Evolutionary conservation across 2,797 vertebrate species (phyloP), one percentile per base, ranked within the genome.

Genomic region (Cercopithecus petaurista): DNA sequence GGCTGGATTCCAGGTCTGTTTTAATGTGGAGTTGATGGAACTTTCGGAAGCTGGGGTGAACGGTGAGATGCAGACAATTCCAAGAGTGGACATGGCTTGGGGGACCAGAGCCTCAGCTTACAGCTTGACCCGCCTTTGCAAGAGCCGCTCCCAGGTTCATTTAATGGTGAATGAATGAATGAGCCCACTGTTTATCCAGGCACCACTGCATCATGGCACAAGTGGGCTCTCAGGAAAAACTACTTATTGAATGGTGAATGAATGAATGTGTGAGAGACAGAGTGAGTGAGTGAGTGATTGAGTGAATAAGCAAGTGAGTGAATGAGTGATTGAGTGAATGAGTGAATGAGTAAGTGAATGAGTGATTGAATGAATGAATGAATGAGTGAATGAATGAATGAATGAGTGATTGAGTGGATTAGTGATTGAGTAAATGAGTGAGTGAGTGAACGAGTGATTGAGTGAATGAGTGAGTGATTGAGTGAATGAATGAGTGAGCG

Each of bases 391-490:
- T 36, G 36, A 36, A 36, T 67, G 55, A 57, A 4, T 0, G 26
- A 59, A 10, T 57, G 4, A 26, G 0, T 57, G 1, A 57, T n/a
- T n/a, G n/a, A n/a, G n/a, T n/a, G n/a, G n/a, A n/a, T n/a, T 36
- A n/a, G n/a, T n/a, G n/a, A n/a, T n/a, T n/a, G n/a, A n/a, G n/a
- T n/a, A n/a, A n/a, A 0, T 11, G 24, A 11, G 0, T 26, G 24
- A 26, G 0, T 11, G 10, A 59, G 0, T 2, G 24, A 59, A 1
- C 4, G 19, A 39, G 0, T 22, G 39, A 39, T 4, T 39, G 39
- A 39, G 39, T 39, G 39, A 39, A 39, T 5, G 24, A 59, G 0
- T 57, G 24, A 26, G 0, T 57, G 55, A 57, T 0, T 26, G 9
- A 57, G 0, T 57, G 9, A 26, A 0, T 57, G 8, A 57, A 0